A percentile compares a stretch with the other conserved stretches of the same genome.
Conservation (phyloP, 2,888 invertebrate genomes). For the Spialia ferax region DNA sequence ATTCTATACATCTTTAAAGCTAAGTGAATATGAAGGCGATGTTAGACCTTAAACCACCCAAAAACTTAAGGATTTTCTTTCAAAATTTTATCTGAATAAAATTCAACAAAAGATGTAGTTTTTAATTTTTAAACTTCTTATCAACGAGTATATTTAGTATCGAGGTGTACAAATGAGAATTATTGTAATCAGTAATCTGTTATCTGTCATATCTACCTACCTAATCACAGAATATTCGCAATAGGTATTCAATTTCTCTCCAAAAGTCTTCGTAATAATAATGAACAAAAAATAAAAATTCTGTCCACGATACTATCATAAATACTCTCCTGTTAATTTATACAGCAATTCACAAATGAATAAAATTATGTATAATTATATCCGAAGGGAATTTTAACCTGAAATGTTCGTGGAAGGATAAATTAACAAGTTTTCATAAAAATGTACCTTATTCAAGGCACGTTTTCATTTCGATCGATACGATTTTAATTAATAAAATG, state of each 20-base stretch:
- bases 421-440: slow-evolving; percentile 55
- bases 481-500: slow-evolving; percentile 54
- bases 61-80: no score
- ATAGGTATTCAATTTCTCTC: not conserved
- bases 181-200: no score
- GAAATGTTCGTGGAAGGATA: slow-evolving; percentile 51
- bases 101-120: no score
- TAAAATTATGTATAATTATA: slow-evolving; percentile 1
- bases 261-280: not conserved
- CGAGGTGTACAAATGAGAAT: no score
- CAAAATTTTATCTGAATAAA: no score
- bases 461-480: slow-evolving; percentile 64
- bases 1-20: no score
- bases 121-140: no score
- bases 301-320: not conserved
- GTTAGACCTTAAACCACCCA: no score
- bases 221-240: no score
- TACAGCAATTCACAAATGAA: slow-evolving; percentile 3
- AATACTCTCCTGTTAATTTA: not conserved
- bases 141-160: no score
- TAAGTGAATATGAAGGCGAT: no score
- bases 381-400: slow-evolving; percentile 28
- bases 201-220: no score
- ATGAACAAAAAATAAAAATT: not conserved
- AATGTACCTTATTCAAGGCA: slow-evolving; percentile 57